Percentiles rank a stretch among this genome's conserved stretches.
Evolutionary conservation across 2,113 vertebrate species (phyloP).

Genomic region (Capra hircus): DNA sequence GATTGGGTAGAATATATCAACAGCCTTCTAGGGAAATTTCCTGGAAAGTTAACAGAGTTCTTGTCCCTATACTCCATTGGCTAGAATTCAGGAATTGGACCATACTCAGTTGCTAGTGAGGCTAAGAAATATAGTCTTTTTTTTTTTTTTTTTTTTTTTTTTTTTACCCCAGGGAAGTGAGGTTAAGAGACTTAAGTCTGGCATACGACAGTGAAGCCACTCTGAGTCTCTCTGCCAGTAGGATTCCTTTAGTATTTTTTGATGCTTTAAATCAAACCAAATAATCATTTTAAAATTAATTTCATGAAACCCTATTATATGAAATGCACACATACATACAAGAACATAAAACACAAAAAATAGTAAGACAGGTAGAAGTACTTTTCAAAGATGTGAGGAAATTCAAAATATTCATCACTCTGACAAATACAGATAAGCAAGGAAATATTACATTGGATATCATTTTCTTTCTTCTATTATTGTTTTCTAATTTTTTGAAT

Average conservation of each 20-base stretch:
- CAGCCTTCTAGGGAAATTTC: not conserved
- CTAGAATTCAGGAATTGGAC: not conserved
- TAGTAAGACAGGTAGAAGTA: not conserved
- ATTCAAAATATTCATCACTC: not conserved
- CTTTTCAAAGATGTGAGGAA: not conserved
- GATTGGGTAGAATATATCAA: not conserved
- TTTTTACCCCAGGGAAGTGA: not conserved
- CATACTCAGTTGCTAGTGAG: not conserved
- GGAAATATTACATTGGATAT: not conserved
- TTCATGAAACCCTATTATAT: not conserved
- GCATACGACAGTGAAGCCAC: not conserved
- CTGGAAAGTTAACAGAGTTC: not conserved
- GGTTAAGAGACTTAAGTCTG: not conserved
- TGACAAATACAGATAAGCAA: not conserved
- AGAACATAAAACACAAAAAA: not conserved
- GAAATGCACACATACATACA: not conserved
- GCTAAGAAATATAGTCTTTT: not conserved
- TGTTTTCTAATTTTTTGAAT: not conserved
- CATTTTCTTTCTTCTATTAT: not conserved
- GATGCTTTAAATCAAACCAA: not conserved
- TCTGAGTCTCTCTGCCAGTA: not conserved
- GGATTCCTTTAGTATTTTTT: not conserved
- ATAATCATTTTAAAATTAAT: not conserved
- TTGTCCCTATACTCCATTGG: not conserved
- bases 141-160: not conserved